Conservation (phyloP, 2,888 invertebrate genomes). For the Rhaphigaster nebulosa region DNA sequence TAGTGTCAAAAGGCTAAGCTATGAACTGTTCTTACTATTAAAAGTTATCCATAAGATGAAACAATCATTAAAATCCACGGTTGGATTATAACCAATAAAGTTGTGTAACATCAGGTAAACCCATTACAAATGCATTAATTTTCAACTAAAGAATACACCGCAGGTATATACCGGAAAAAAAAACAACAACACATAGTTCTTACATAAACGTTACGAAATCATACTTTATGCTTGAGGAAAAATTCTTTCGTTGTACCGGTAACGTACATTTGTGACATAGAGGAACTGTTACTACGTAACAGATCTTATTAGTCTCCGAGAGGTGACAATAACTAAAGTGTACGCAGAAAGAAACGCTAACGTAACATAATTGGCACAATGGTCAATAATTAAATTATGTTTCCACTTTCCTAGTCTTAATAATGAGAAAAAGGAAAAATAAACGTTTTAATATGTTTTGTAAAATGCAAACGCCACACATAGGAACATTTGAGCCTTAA, state of each 20-base stretch:
- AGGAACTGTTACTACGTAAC: not conserved
- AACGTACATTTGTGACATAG: not conserved
- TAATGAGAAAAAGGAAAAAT: not conserved
- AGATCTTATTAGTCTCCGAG: not conserved
- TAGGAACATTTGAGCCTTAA: no score
- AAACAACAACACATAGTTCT: not conserved
- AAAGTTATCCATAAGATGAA: not conserved
- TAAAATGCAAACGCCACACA: not conserved
- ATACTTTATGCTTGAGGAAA: not conserved
- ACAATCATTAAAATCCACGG: not conserved
- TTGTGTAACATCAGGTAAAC: not conserved
- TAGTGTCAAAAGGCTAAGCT: no score
- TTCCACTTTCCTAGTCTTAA: not conserved
- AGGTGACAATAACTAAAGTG: not conserved
- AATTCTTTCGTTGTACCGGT: not conserved
- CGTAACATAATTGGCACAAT: not conserved
- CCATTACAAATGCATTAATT: not conserved
- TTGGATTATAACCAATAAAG: not conserved
- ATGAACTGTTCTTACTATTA: not conserved
- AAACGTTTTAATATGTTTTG: not conserved
- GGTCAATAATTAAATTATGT: not conserved
- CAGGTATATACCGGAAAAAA: not conserved
- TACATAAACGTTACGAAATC: conserved; percentile 1
- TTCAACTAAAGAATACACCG: not conserved
- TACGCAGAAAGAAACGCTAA: not conserved